Conservation (phyloP, 2,888 invertebrate genomes). For the Choreutis nemorana region DNA sequence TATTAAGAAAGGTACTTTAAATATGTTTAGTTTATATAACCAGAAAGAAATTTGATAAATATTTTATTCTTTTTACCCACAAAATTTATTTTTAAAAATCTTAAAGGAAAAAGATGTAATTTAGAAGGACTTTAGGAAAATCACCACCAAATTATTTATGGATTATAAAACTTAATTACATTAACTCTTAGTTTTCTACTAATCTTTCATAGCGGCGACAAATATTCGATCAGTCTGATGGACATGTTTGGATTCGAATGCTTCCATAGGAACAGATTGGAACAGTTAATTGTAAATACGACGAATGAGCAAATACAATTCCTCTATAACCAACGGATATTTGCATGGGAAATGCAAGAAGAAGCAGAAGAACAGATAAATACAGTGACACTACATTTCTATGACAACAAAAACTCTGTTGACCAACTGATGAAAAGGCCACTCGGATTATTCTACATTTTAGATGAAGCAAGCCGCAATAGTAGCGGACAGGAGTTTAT, state of each 20-base stretch:
- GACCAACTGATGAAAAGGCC: slow-evolving; percentile 88
- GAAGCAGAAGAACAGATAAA: slow-evolving; percentile 83
- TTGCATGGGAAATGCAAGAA: slow-evolving; percentile 88
- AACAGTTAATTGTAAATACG: slow-evolving; percentile 89
- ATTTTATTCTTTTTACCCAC: slow-evolving; percentile 4
- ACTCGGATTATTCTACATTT: slow-evolving; percentile 80
- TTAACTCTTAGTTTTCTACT: too few species aligned
- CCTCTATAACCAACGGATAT: slow-evolving; percentile 90
- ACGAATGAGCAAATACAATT: slow-evolving; percentile 94
- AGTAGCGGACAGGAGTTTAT: slow-evolving; percentile 76
- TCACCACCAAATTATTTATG: too few species aligned
- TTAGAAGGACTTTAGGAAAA: too few species aligned
- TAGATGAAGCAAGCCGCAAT: slow-evolving; percentile 87
- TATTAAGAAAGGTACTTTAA: too few species aligned
- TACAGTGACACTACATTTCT: slow-evolving; percentile 76
- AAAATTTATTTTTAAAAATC: slow-evolving; percentile 6
- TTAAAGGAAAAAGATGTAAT: too few species aligned
- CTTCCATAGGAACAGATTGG: slow-evolving; percentile 83
- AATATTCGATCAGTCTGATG: slow-evolving; percentile 79
- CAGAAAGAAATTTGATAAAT: slow-evolving; percentile 2
- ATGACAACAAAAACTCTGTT: slow-evolving; percentile 87
- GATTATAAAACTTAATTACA: too few species aligned
- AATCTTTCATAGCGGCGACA: slow-evolving; percentile 82
- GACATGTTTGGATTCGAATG: slow-evolving; percentile 96
- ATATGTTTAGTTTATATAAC: too few species aligned